A percentile compares a stretch with the other conserved stretches of the same genome.
These are phyloP conservation scores for Pammene aurita DNA, from an alignment of 2,888 invertebrate species.

Conservation along the genomic window DNA sequence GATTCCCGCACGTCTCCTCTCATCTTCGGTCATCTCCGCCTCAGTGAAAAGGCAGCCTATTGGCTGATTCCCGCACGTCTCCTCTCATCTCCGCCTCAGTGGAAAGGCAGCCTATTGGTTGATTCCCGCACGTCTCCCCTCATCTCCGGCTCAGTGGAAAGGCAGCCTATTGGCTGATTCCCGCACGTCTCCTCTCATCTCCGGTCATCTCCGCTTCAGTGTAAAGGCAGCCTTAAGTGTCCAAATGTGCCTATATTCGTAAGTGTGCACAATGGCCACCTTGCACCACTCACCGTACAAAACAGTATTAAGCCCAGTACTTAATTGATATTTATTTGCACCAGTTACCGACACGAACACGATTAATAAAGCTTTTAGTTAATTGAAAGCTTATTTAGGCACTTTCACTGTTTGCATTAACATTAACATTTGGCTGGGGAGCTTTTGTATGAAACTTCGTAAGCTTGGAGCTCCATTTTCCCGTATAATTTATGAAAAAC, in stretches of 20 bases:
- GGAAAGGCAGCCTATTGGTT: too few species aligned
- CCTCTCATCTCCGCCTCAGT: too few species aligned
- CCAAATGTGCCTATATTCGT: neutral
- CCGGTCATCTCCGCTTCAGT: too few species aligned
- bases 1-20: too few species aligned
- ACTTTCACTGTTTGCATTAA: slow-evolving; percentile 36
- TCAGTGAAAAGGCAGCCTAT: too few species aligned
- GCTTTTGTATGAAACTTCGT: neutral
- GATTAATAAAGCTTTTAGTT: slow-evolving; percentile 53
- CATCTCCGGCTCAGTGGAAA: too few species aligned
- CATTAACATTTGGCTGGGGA: slow-evolving; percentile 12
- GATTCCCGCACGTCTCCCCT: too few species aligned
- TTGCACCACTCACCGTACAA: slow-evolving; percentile 45
- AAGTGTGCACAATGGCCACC: slow-evolving; percentile 15
- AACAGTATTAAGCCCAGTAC: slow-evolving; percentile 52
- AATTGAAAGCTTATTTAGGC: slow-evolving; percentile 45
- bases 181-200: too few species aligned
- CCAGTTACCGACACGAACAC: slow-evolving; percentile 48
- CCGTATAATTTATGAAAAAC: too few species aligned
- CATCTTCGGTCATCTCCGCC: too few species aligned
- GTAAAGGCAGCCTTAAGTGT: neutral
- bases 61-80: too few species aligned
- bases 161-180: too few species aligned
- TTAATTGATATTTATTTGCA: slow-evolving; percentile 67
- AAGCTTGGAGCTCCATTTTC: neutral